Evolutionary conservation across 2,888 invertebrate genomes (phyloP).

Genomic region (Stegana nigrithorax): DNA sequence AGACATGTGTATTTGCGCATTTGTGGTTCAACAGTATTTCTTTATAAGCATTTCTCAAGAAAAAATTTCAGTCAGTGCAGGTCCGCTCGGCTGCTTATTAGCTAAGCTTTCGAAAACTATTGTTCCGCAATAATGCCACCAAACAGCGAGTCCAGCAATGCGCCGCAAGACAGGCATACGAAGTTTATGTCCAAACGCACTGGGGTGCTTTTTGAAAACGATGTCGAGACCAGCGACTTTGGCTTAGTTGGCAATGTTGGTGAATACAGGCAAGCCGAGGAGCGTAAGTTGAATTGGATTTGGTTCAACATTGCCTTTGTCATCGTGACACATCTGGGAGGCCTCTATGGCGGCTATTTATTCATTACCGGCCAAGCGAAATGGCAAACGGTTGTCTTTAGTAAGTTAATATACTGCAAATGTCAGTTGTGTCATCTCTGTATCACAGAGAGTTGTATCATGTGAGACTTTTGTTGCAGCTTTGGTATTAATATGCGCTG

Average conservation of each 20-base stretch:
- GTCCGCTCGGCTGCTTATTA: too few species aligned
- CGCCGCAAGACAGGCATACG: too few species aligned
- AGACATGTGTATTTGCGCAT: too few species aligned
- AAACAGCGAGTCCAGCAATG: too few species aligned
- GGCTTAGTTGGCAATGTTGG: slow-evolving; percentile 67
- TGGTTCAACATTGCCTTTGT: slow-evolving; percentile 87
- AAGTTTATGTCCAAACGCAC: slow-evolving; percentile 56
- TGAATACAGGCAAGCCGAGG: slow-evolving; percentile 71
- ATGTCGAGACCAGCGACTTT: slow-evolving; percentile 74
- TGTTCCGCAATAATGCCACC: slow-evolving; percentile 48
- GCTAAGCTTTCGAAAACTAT: too few species aligned
- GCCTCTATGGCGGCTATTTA: slow-evolving; percentile 80
- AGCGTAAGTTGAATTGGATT: slow-evolving; percentile 73
- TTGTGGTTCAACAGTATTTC: too few species aligned
- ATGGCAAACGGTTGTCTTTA: slow-evolving; percentile 77
- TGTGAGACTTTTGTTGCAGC: slow-evolving; percentile 73
- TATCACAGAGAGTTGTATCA: neutral
- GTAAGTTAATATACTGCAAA: too few species aligned
- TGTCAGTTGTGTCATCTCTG: neutral
- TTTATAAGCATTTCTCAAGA: too few species aligned
- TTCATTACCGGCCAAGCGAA: slow-evolving; percentile 81
- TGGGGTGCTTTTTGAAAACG: slow-evolving; percentile 75
- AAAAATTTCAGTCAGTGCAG: too few species aligned
- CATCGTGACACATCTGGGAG: slow-evolving; percentile 78
- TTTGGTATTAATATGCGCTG: slow-evolving; percentile 77